These are phyloP conservation scores for Scaptomyza flava DNA, from an alignment of 2,888 invertebrate species.

Conservation along the genomic window DNA sequence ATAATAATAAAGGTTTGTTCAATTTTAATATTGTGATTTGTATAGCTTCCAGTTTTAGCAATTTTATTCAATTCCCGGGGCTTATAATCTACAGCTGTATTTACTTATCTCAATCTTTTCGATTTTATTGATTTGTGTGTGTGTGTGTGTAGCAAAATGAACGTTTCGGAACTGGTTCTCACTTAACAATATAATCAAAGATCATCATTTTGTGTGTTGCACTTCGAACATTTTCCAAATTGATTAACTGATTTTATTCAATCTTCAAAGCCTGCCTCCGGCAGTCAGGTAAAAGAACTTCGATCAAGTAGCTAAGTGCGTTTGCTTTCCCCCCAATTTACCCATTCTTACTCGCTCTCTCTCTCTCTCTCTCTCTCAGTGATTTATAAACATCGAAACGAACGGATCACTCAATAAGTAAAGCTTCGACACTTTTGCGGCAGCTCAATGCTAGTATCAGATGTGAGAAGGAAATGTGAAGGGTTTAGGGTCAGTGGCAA, in stretches of 20 bases:
- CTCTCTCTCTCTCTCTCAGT: neutral
- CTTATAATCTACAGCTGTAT: too few relatives aligned
- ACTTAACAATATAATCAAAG: conserved; percentile 15
- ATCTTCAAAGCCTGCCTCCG: neutral
- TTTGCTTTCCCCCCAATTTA: neutral
- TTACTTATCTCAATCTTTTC: too few relatives aligned
- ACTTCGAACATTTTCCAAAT: conserved; percentile 3
- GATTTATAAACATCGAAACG: conserved; percentile 60
- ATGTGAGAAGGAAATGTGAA: neutral
- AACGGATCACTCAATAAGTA: conserved; percentile 70
- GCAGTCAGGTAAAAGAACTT: conserved; percentile 6
- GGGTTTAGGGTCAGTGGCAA: conserved; percentile 17
- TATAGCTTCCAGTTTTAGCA: too few relatives aligned
- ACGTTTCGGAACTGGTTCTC: conserved; percentile 7
- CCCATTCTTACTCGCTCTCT: neutral
- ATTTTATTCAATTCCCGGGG: too few relatives aligned
- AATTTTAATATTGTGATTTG: too few relatives aligned
- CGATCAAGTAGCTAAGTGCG: neutral
- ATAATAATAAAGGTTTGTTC: too few relatives aligned
- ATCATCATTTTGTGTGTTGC: conserved; percentile 10
- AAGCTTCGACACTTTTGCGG: conserved; percentile 32
- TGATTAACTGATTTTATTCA: conserved; percentile 26
- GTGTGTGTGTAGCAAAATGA: neutral
- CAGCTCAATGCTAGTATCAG: conserved; percentile 1
- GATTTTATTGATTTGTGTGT: too few relatives aligned